A percentile compares a stretch with the other conserved stretches of the same genome.
Conservation (phyloP, 2,113 vertebrate genomes). For the Aldabrachelys gigantea region DNA sequence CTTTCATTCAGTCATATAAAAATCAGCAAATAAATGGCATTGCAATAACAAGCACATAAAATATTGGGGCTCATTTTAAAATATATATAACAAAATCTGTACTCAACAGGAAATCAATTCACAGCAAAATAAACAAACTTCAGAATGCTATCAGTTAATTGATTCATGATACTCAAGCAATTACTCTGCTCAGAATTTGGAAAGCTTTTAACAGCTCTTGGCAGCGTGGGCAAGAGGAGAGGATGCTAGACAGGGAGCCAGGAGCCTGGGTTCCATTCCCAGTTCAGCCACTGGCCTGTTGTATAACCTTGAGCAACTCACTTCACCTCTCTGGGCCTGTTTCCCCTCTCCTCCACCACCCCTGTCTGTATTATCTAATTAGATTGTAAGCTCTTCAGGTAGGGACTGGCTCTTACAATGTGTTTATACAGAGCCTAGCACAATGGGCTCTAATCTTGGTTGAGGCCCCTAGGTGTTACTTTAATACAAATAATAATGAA, state of each 20-base stretch:
- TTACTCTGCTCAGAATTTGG: conserved; percentile 28
- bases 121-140: conserved; percentile 44
- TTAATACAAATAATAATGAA: not conserved
- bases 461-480: not conserved
- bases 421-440: not conserved
- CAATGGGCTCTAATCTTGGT: not conserved
- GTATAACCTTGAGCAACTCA: not conserved
- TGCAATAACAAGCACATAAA: conserved; percentile 30
- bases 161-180: conserved; percentile 32
- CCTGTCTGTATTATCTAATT: not conserved
- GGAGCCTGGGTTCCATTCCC: not conserved
- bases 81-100: not conserved
- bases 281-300: not conserved
- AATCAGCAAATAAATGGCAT: conserved; percentile 61
- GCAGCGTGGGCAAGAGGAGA: not conserved
- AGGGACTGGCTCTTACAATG: not conserved
- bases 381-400: not conserved
- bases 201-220: conserved; percentile 42
- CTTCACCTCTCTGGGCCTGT: not conserved
- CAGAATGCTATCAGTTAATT: conserved; percentile 15
- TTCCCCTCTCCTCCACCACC: not conserved
- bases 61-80: conserved; percentile 4
- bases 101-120: conserved; percentile 42
- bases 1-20: conserved; percentile 41
- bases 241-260: not conserved